Conservation (phyloP, 2,113 vertebrate genomes). For the Festucalex cinctus region DNA sequence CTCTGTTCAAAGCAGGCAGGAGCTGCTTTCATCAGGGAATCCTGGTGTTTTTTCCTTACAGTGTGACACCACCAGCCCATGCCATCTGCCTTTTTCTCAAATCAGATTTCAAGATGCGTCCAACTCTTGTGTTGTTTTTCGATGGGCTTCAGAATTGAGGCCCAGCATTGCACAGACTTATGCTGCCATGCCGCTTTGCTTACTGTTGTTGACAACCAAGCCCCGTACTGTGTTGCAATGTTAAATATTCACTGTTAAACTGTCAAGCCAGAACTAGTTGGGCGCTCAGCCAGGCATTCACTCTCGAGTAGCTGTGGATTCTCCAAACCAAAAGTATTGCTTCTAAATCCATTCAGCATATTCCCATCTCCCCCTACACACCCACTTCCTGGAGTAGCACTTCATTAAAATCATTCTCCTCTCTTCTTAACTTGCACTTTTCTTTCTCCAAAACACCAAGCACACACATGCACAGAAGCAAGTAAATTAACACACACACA, state of each 20-base stretch:
- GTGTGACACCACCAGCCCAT: conserved; percentile 67
- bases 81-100: conserved; percentile 76
- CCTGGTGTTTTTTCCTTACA: conserved; percentile 56
- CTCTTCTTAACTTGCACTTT: conserved; percentile 11
- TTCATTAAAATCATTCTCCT: conserved; percentile 17
- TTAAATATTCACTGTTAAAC: conserved; percentile 77
- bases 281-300: conserved; percentile 55
- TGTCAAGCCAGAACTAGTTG: conserved; percentile 63
- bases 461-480: conserved; percentile 2
- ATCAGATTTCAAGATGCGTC: conserved; percentile 61
- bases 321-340: conserved; percentile 30
- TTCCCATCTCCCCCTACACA: conserved; percentile 18
- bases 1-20: conserved; percentile 72
- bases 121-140: conserved; percentile 54
- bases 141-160: conserved; percentile 57
- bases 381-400: conserved; percentile 20
- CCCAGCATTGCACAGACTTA: conserved; percentile 48
- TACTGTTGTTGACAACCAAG: conserved; percentile 64
- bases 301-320: conserved; percentile 42
- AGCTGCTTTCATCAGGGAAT: conserved; percentile 73
- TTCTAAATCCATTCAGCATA: conserved; percentile 18
- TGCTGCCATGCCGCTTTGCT: conserved; percentile 49
- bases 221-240: conserved; percentile 55
- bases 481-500: conserved; percentile 20
- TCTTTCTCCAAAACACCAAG: conserved; percentile 32